phyloP scores from a whole-genome alignment of 2,113 vertebrate genomes.

The Chloropsis hardwickii region DNA sequence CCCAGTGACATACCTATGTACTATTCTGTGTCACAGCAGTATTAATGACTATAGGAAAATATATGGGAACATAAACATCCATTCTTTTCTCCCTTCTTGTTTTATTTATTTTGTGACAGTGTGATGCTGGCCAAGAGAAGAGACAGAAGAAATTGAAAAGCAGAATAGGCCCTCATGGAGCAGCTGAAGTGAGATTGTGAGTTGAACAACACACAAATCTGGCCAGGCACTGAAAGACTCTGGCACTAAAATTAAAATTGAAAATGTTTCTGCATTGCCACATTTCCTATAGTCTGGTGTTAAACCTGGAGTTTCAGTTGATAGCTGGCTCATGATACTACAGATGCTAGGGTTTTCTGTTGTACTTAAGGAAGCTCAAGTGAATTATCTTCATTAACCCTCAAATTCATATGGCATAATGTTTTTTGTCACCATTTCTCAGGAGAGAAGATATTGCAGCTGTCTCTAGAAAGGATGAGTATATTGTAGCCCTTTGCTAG shows the following conservation, averaged over 20 bases:
- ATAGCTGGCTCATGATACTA: neutral
- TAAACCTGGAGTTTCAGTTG: neutral
- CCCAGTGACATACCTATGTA: neutral
- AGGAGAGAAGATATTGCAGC: neutral
- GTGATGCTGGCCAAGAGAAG: neutral
- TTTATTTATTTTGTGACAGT: neutral
- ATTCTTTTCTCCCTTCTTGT: neutral
- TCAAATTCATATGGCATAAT: neutral
- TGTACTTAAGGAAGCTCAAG: neutral
- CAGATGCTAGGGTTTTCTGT: neutral
- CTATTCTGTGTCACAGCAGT: neutral
- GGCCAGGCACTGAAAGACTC: neutral
- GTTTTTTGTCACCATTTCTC: neutral
- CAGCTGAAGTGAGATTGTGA: neutral
- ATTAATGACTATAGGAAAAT: neutral
- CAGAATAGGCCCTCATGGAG: neutral
- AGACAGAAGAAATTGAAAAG: neutral
- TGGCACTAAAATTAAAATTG: neutral
- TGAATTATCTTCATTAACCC: neutral
- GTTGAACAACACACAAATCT: neutral
- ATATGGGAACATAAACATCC: neutral
- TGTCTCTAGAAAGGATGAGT: neutral
- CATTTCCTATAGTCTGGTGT: neutral
- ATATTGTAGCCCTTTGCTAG: neutral
- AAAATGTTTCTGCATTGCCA: neutral